Percentiles rank a stretch among this genome's conserved stretches.
These are phyloP conservation scores for Phalacrocorax brasilianus DNA, from an alignment of 2,113 vertebrate species.

Conservation along the genomic window DNA sequence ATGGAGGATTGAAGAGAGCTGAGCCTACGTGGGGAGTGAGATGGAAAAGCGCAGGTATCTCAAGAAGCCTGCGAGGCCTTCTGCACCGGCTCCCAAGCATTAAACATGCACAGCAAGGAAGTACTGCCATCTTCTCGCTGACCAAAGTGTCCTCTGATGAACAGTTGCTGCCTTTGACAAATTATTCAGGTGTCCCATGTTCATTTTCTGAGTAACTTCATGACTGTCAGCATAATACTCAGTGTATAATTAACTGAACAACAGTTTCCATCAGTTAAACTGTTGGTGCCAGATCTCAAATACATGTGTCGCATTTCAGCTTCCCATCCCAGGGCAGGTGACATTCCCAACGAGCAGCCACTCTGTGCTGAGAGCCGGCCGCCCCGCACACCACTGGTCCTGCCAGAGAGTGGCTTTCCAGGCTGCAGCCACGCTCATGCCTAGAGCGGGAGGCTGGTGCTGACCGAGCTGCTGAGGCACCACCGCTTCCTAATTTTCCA, in stretches of 20 bases:
- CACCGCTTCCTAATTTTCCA: not conserved
- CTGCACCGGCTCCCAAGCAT: not conserved
- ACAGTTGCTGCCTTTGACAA: not conserved
- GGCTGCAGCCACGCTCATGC: rapidly evolving
- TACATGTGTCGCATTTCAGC: not conserved
- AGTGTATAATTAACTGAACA: not conserved
- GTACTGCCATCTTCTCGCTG: not conserved
- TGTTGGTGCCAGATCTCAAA: not conserved
- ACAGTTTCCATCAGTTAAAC: not conserved
- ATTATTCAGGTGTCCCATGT: not conserved
- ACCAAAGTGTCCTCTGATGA: not conserved
- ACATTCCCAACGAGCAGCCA: not conserved
- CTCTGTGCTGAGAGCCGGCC: not conserved
- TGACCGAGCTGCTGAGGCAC: not conserved
- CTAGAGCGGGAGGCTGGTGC: not conserved
- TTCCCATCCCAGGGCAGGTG: not conserved
- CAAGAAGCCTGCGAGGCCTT: not conserved
- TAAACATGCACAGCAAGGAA: not conserved
- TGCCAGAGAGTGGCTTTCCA: not conserved
- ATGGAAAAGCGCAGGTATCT: not conserved
- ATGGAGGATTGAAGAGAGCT: not conserved
- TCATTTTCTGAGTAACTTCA: not conserved
- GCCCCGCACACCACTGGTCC: not conserved
- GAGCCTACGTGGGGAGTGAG: not conserved
- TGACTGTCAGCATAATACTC: no score